Conservation (phyloP, 2,888 invertebrate species). For the Shargacucullia verbasci region DNA sequence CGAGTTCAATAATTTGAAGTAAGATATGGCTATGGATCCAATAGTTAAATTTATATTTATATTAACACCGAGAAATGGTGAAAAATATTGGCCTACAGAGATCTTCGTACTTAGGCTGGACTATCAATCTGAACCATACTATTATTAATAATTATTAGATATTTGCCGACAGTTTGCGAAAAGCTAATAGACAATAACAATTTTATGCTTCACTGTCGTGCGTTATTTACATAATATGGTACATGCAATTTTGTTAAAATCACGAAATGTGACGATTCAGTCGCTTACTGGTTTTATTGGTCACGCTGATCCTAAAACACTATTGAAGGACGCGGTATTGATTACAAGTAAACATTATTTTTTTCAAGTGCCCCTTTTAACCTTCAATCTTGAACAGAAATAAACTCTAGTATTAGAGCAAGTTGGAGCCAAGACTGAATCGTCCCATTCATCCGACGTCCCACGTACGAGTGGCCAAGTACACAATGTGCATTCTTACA, state of each 20-base stretch:
- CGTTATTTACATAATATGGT: slow-evolving; percentile 49
- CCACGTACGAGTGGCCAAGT: slow-evolving; percentile 43
- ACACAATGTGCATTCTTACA: slow-evolving; percentile 89
- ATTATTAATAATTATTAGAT: neutral
- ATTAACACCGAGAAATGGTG: no score
- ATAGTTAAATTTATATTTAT: no score
- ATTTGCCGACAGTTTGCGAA: neutral
- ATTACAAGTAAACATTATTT: neutral
- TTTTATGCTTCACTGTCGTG: slow-evolving; percentile 28
- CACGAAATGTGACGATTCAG: slow-evolving; percentile 56
- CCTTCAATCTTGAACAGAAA: no score
- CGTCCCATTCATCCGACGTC: slow-evolving; percentile 49
- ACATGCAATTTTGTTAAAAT: slow-evolving; percentile 48
- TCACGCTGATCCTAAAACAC: neutral
- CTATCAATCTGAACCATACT: no score
- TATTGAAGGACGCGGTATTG: neutral
- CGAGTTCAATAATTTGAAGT: no score
- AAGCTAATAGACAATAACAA: slow-evolving; percentile 6
- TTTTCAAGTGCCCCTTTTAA: no score
- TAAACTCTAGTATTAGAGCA: no score
- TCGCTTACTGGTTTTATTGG: slow-evolving; percentile 16
- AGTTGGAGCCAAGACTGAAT: slow-evolving; percentile 52
- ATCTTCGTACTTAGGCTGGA: no score
- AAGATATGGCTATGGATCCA: no score
- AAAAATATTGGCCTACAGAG: no score